A percentile compares a stretch with the other conserved stretches of the same genome.
These are phyloP conservation scores for Coptodon rendalli DNA, from an alignment of 2,113 vertebrate genomes.

Conservation along the genomic window DNA sequence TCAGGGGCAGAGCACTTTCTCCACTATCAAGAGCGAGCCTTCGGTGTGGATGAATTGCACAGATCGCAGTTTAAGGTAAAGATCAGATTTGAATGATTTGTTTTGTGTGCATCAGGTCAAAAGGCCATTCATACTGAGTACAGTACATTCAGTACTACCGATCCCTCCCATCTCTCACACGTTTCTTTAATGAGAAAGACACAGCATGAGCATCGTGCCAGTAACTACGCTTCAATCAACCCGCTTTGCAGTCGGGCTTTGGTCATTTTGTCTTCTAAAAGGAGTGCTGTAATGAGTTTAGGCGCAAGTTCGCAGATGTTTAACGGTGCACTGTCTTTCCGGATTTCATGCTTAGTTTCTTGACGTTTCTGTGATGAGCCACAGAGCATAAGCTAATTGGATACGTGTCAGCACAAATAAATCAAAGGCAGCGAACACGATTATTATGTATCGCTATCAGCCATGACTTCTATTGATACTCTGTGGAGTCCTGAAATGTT, in stretches of 20 bases:
- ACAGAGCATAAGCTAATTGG: background rate
- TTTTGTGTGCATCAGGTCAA: background rate
- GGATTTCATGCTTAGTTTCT: background rate
- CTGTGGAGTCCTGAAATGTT: background rate
- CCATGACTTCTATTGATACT: background rate
- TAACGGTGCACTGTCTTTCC: background rate
- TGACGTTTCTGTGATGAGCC: background rate
- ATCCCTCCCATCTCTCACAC: background rate
- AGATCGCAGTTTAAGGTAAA: slow-evolving; percentile 55
- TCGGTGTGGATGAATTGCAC: slow-evolving; percentile 44
- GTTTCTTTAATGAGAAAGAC: background rate
- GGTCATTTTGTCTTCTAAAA: background rate
- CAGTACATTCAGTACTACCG: background rate
- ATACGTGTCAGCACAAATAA: background rate
- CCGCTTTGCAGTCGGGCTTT: background rate
- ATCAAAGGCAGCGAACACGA: background rate
- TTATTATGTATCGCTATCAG: background rate
- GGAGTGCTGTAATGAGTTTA: background rate
- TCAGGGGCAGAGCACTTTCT: slow-evolving; percentile 22
- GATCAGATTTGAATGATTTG: background rate
- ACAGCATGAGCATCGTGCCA: background rate
- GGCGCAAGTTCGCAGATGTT: background rate
- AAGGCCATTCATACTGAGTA: too few relatives aligned
- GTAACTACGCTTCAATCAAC: background rate
- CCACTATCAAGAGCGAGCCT: slow-evolving; percentile 53